Base-by-base conservation (phyloP, 2,113 vertebrate species). In the Apus apus region DNA sequence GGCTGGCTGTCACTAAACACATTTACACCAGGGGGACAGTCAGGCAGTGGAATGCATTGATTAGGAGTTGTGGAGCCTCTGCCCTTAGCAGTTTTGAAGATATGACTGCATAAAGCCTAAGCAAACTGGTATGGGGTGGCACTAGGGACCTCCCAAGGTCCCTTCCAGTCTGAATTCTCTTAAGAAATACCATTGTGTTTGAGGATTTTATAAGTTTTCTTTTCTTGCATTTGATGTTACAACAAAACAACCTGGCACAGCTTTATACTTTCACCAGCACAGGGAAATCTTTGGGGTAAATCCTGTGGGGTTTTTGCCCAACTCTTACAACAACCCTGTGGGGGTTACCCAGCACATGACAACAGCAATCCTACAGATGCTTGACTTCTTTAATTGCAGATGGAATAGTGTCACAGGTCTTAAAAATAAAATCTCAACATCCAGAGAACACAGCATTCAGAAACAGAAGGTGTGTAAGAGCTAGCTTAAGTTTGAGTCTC, bases 401-500 rank as follows among this genome's bases (percentile, higher is more conserved):
- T n/a, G 15, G 6, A 94, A 91, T 23, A 51, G 11, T 6, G 9
- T 5, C 13, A 53, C 8, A 84, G 19, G 58, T 29, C 17, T 40
- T 27, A 3, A 34, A 70, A 25, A 53, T 26, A 25, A 43, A 19
- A 23, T 6, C 9, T 53, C 16, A 56, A 64, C 7, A 32, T 1
- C 5, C 38, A 87, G 5, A 3, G 56, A 83, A 53, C 8, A 85
- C 7, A 74, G 29, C 15, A 66, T 30, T n/a, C 25, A 18, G 36
- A 85, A 83, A 81, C 0, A 90, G 8, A 50, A 67, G 17, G 3
- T 53, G 11, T 3, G 12, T 29, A 79, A 89, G 50, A 77, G 14
- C 38, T 45, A 74, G 26, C 1, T 2, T 19, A 84, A 91, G 7
- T 25, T 66, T 76, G 54, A 87, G 70, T 86, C 98, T 98, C 80